These are phyloP conservation scores for Malurus elegans DNA, from an alignment of 2,113 vertebrate species.

Conservation along the genomic window DNA sequence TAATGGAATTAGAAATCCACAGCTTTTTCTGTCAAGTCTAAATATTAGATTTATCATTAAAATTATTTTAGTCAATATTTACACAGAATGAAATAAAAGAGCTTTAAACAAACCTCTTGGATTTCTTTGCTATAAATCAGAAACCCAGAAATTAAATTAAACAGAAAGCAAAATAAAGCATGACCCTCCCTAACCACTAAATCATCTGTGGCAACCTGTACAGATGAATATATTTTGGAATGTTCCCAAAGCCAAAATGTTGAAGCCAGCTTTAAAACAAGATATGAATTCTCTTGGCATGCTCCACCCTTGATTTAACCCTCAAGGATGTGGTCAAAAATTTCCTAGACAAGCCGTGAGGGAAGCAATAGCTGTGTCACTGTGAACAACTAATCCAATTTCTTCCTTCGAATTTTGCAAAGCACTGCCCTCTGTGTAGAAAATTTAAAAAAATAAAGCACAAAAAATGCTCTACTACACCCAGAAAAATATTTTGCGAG, in stretches of 20 bases:
- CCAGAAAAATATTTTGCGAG: background rate
- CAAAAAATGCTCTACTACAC: background rate
- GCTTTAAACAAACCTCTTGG: background rate
- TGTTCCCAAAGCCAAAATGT: background rate
- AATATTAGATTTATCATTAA: background rate
- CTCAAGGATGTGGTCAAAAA: background rate
- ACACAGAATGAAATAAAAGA: background rate
- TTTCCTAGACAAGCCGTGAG: background rate
- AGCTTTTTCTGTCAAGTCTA: background rate
- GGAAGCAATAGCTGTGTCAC: background rate
- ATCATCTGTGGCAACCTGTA: slow-evolving; percentile 14
- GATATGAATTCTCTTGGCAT: background rate
- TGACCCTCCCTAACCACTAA: background rate
- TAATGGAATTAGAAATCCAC: background rate
- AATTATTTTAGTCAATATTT: slow-evolving; percentile 32
- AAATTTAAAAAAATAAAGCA: background rate
- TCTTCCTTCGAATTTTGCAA: background rate
- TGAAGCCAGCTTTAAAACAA: background rate
- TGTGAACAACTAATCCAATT: background rate
- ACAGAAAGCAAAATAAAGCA: slow-evolving; percentile 18
- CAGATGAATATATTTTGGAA: slow-evolving; percentile 8
- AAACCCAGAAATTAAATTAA: slow-evolving; percentile 39
- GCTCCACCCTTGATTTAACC: background rate
- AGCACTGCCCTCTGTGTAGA: background rate
- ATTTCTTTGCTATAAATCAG: slow-evolving; percentile 20